A percentile compares a stretch with the other conserved stretches of the same genome.
Evolutionary conservation across 2,113 vertebrate species (phyloP).

Genomic region (Misgurnus anguillicaudatus): DNA sequence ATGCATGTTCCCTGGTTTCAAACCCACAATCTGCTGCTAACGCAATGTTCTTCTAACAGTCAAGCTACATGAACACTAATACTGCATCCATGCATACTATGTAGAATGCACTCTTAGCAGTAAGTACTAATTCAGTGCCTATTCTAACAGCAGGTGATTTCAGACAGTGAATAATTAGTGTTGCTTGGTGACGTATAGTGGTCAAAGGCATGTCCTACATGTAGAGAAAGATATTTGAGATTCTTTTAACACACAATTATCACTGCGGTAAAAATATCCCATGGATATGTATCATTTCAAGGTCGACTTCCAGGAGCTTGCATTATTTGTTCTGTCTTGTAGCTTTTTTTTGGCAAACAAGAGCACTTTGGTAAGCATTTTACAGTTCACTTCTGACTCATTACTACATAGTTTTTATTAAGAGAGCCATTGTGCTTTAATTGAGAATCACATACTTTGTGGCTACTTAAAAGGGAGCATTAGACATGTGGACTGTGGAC

Average conservation of each 20-base stretch:
- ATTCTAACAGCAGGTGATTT: too few relatives aligned
- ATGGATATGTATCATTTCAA: background rate
- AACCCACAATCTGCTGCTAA: too few relatives aligned
- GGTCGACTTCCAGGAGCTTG: background rate
- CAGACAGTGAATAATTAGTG: too few relatives aligned
- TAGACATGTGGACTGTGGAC: background rate
- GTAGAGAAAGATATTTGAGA: background rate
- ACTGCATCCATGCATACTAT: too few relatives aligned
- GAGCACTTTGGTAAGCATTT: too few relatives aligned
- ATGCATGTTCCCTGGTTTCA: too few relatives aligned
- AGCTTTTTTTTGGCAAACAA: background rate
- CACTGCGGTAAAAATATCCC: background rate
- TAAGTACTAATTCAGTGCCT: too few relatives aligned
- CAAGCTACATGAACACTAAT: too few relatives aligned
- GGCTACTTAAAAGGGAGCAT: background rate
- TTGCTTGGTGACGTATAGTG: too few relatives aligned
- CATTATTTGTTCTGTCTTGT: background rate
- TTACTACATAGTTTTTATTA: background rate
- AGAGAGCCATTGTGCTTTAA: background rate
- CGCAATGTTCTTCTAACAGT: too few relatives aligned
- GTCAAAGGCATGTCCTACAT: background rate
- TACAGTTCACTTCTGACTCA: background rate
- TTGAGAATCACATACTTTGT: background rate
- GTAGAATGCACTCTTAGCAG: too few relatives aligned
- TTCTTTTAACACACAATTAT: background rate